These are phyloP conservation scores for Zaprionus obscuricornis DNA, from an alignment of 2,888 invertebrate species.

Conservation along the genomic window DNA sequence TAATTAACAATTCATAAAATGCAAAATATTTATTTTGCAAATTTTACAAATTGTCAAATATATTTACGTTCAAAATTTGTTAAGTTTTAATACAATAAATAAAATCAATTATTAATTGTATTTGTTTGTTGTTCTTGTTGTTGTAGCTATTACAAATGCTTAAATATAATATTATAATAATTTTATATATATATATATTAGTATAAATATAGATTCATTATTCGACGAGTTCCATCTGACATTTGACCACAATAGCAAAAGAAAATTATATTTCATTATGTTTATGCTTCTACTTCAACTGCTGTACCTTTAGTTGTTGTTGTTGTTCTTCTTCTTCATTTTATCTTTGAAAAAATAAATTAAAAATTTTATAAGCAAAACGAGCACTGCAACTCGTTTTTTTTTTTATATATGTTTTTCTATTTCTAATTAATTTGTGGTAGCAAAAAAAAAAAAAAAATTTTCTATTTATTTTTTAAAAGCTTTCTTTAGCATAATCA, in stretches of 20 bases:
- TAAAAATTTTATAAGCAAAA: constrained; percentile 28
- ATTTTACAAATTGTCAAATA: too few relatives aligned
- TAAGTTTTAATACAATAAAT: too few relatives aligned
- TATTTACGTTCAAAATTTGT: too few relatives aligned
- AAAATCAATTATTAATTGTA: too few relatives aligned
- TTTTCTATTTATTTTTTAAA: constrained; percentile 73
- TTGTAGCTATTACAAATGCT: too few relatives aligned
- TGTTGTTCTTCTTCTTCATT: constrained; percentile 27
- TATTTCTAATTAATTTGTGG: not conserved
- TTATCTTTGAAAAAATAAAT: constrained; percentile 42
- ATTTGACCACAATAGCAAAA: constrained; percentile 62
- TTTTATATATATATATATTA: constrained; percentile 24
- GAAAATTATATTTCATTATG: constrained; percentile 26
- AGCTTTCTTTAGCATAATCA: constrained; percentile 53
- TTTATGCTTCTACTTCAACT: too few relatives aligned
- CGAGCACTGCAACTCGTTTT: constrained; percentile 29
- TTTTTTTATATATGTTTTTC: constrained; percentile 19
- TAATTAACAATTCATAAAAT: not conserved
- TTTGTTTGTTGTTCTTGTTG: too few relatives aligned
- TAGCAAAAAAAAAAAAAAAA: constrained; percentile 41
- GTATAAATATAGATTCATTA: constrained; percentile 67
- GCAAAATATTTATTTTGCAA: too few relatives aligned
- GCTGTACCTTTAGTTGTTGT: too few relatives aligned
- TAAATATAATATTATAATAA: constrained; percentile 36
- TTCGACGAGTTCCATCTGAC: constrained; percentile 80